These are phyloP conservation scores for Tenthredo scrophulariae DNA, from an alignment of 2,888 invertebrate species.

Conservation along the genomic window DNA sequence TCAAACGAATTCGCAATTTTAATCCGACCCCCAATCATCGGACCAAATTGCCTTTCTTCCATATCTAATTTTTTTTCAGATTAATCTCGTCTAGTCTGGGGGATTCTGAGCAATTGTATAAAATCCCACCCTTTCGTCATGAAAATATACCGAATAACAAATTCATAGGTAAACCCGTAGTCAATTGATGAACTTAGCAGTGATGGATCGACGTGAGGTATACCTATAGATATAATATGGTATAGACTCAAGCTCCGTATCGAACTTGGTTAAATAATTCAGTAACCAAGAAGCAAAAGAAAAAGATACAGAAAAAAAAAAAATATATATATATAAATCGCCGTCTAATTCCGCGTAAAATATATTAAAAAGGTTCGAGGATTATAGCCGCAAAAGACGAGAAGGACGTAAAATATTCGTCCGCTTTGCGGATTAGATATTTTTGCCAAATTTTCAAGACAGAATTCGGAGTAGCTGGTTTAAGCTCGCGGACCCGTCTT, in stretches of 20 bases:
- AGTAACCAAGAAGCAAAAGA: neutral
- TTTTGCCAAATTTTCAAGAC: slow-evolving; percentile 2
- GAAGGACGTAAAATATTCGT: neutral
- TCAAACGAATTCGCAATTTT: no score
- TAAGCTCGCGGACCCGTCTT: neutral
- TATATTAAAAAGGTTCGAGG: slow-evolving; percentile 27
- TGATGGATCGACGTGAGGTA: slow-evolving; percentile 33
- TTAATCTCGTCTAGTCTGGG: no score
- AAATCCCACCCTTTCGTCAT: neutral
- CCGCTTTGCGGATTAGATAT: neutral
- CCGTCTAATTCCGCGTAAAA: slow-evolving; percentile 15
- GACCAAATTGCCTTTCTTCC: no score
- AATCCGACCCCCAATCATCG: no score
- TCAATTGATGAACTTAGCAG: slow-evolving; percentile 5
- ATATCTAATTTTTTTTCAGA: no score
- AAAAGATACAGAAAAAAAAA: neutral
- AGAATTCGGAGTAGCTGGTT: neutral
- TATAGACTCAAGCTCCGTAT: neutral
- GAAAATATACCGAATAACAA: neutral
- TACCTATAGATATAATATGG: neutral
- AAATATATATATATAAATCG: neutral
- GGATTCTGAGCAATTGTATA: neutral
- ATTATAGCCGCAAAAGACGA: neutral
- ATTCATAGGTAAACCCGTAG: neutral
- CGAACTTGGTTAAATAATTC: slow-evolving; percentile 38